Percentiles rank a stretch among this genome's conserved stretches.
phyloP scores from a whole-genome alignment of 1,140 invertebrate genomes.

The Nymphalis io region DNA sequence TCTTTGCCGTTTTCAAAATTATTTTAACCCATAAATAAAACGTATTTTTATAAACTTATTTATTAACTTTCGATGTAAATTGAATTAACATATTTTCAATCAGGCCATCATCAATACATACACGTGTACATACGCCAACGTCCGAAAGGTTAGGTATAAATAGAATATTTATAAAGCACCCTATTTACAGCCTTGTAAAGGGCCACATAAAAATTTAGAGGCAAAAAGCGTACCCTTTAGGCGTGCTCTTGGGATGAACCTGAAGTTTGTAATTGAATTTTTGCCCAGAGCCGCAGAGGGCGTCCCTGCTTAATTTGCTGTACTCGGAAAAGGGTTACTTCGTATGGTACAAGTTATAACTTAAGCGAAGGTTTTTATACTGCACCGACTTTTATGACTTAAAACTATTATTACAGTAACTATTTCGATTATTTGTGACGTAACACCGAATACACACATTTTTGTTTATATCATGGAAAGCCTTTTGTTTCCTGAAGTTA shows the following conservation, averaged over 20 bases:
- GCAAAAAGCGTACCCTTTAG: conserved; percentile 73
- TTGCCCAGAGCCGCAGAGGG: conserved; percentile 78
- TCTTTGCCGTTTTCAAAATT: too few relatives aligned
- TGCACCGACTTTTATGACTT: too few relatives aligned
- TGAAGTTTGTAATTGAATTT: conserved; percentile 80
- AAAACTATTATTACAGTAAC: too few relatives aligned
- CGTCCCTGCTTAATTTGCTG: conserved; percentile 77
- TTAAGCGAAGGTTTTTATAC: conserved; percentile 20
- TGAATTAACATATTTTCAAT: background rate
- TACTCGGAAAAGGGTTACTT: conserved; percentile 69
- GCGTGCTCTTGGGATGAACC: conserved; percentile 68
- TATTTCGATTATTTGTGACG: too few relatives aligned
- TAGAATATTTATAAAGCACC: conserved; percentile 78
- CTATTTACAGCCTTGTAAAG: conserved; percentile 78
- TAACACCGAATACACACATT: too few relatives aligned
- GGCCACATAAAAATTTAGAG: conserved; percentile 78
- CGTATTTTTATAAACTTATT: too few relatives aligned
- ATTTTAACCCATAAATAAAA: too few relatives aligned
- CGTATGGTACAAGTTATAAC: conserved; percentile 40
- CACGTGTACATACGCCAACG: conserved; percentile 3
- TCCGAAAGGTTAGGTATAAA: conserved; percentile 65
- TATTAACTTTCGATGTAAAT: too few relatives aligned
- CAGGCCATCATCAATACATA: background rate
- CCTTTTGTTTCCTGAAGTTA: too few relatives aligned
- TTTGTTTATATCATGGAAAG: too few relatives aligned